phyloP scores from a whole-genome alignment of 2,113 vertebrate genomes.

The Macrotus californicus region DNA sequence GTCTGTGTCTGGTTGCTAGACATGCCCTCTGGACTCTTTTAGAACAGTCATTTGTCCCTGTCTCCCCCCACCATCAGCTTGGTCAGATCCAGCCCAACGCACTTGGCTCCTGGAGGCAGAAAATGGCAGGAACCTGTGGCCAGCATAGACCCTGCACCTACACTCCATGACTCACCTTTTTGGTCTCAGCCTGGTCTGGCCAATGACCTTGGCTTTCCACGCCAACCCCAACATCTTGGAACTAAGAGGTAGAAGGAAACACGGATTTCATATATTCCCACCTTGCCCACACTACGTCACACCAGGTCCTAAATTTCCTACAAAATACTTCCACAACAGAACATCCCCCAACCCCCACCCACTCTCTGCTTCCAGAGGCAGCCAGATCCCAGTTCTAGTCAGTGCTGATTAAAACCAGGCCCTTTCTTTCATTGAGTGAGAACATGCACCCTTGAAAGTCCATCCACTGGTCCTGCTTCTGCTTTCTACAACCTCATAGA shows the following conservation, averaged over 20 bases:
- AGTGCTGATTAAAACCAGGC: background rate
- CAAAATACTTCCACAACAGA: background rate
- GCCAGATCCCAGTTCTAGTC: background rate
- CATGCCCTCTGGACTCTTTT: background rate
- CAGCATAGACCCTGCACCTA: background rate
- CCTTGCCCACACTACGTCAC: background rate
- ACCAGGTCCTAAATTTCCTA: background rate
- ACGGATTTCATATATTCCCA: background rate
- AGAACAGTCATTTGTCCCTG: background rate
- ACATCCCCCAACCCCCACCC: fast-evolving
- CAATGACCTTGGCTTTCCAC: background rate
- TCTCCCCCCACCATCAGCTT: background rate
- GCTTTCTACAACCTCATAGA: background rate
- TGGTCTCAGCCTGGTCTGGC: background rate
- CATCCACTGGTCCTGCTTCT: background rate
- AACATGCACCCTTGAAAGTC: background rate
- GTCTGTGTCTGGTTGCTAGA: background rate
- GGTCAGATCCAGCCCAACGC: background rate
- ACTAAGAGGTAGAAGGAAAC: background rate
- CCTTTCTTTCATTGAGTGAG: background rate
- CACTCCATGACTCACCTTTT: background rate
- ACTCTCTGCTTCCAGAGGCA: background rate
- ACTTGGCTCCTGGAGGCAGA: background rate
- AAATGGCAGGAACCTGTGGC: background rate
- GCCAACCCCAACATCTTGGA: background rate